A percentile compares a stretch with the other conserved stretches of the same genome.
phyloP scores from a whole-genome alignment of 2,113 vertebrate genomes.

The Hippolais icterina region DNA sequence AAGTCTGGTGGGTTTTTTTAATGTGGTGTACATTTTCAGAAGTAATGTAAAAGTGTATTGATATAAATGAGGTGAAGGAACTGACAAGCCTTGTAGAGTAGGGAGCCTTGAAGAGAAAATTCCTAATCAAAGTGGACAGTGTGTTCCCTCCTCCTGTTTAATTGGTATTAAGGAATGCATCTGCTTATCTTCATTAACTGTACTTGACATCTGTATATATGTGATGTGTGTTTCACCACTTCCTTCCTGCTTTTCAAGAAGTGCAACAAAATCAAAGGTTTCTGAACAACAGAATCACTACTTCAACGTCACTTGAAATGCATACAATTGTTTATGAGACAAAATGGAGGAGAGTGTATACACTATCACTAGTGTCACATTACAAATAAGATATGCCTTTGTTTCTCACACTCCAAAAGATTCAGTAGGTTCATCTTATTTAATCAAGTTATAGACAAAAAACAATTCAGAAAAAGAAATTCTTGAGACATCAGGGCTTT shows the following conservation, averaged over 20 bases:
- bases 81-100: background rate
- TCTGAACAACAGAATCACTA: background rate
- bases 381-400: background rate
- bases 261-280: background rate
- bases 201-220: constrained; percentile 22
- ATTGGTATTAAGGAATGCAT: constrained; percentile 27
- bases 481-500: background rate
- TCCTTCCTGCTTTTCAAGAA: constrained; percentile 34
- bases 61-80: background rate
- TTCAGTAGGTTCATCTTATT: background rate
- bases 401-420: background rate
- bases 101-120: background rate
- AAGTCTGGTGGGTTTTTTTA: background rate
- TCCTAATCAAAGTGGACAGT: background rate
- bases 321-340: background rate
- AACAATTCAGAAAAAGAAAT: background rate
- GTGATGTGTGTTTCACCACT: background rate
- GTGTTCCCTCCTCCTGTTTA: background rate
- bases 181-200: constrained; percentile 47
- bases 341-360: background rate
- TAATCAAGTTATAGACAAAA: background rate
- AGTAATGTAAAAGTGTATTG: background rate
- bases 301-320: background rate
- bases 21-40: background rate
- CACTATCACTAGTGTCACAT: background rate